phyloP scores from a whole-genome alignment of 2,797 vertebrate genomes.

The Clarias laeviceps region DNA sequence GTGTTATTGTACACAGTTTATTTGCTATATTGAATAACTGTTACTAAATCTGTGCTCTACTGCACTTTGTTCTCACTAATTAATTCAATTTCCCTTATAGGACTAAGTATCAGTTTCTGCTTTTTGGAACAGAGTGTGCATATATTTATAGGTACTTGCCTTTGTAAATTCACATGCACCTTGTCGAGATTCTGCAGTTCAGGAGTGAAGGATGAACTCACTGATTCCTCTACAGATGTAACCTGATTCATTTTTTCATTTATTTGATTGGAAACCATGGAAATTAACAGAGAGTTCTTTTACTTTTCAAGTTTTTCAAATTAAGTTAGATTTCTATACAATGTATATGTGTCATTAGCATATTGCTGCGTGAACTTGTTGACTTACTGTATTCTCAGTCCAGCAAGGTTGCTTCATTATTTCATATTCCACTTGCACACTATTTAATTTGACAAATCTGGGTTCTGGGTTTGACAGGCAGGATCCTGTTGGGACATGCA shows the following conservation, averaged over 20 bases:
- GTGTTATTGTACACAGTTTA: neutral
- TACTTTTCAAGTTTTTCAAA: neutral
- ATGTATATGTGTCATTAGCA: neutral
- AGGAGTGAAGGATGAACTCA: neutral
- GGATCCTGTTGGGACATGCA: too few species aligned
- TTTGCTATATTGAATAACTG: slow-evolving; percentile 1
- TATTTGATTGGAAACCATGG: neutral
- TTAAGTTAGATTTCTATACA: neutral
- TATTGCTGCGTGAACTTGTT: neutral
- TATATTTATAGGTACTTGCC: slow-evolving; percentile 22
- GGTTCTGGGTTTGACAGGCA: neutral
- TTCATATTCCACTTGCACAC: neutral
- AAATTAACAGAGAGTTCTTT: neutral
- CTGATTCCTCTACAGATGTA: neutral
- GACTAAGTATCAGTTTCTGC: neutral
- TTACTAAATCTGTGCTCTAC: neutral
- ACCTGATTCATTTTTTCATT: slow-evolving; percentile 22
- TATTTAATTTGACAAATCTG: neutral
- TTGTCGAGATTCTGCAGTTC: neutral
- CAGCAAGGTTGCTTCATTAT: neutral
- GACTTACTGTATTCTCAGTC: slow-evolving; percentile 6
- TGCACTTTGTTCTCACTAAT: neutral
- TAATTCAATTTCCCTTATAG: neutral
- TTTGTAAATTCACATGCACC: slow-evolving; percentile 17
- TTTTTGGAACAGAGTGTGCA: neutral